A percentile compares a stretch with the other conserved stretches of the same genome.
Evolutionary conservation across 2,113 vertebrate genomes (phyloP).

Genomic region (Solea senegalensis): DNA sequence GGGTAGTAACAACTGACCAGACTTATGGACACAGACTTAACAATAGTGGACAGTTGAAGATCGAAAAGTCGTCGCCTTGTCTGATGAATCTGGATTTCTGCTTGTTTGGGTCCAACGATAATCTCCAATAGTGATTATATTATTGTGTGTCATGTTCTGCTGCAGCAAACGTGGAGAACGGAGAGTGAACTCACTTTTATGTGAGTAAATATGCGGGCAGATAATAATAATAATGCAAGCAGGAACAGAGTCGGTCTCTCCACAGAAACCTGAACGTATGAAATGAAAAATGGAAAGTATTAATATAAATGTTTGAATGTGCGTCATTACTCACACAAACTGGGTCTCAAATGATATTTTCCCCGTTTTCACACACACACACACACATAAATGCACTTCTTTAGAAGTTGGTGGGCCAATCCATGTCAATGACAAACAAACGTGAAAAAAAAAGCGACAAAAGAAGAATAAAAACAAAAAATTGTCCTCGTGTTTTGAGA

Average conservation of each 20-base stretch:
- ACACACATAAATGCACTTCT: background rate
- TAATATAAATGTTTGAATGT: constrained; percentile 8
- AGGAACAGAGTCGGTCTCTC: no score
- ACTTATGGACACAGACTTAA: no score
- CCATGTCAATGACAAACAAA: background rate
- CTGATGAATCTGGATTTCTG: no score
- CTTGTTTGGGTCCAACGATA: no score
- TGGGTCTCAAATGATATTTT: constrained; percentile 4
- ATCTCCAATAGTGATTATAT: no score
- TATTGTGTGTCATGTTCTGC: background rate
- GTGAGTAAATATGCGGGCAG: no score
- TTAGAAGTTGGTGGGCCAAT: constrained; percentile 2
- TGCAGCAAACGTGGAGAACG: background rate
- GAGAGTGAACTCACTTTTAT: no score
- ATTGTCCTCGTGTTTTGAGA: background rate
- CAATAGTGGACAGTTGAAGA: no score
- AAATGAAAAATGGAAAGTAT: background rate
- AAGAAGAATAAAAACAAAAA: constrained; percentile 9
- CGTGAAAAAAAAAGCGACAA: background rate
- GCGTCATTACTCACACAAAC: constrained; percentile 5
- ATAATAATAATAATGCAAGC: no score
- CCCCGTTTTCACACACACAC: constrained; percentile 2
- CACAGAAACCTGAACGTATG: no score
- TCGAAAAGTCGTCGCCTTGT: no score
- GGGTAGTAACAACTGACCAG: no score